Evolutionary conservation across 2,113 vertebrate species (phyloP), one percentile per base, ranked within the genome.

Genomic region (Morone chrysops): DNA sequence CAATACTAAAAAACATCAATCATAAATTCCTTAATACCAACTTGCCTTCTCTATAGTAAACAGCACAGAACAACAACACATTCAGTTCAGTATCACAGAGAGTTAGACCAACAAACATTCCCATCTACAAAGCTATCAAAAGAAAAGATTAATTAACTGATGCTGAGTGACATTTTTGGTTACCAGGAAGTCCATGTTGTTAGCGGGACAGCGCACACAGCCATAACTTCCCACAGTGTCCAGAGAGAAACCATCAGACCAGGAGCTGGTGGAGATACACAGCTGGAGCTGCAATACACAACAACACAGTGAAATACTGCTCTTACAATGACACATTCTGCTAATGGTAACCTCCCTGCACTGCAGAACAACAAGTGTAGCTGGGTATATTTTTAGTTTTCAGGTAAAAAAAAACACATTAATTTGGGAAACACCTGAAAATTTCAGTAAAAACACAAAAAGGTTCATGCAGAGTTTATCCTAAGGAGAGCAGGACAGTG

Each of bases 221-320:
- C 98, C 98, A 0, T 97, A 98, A 92, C 96, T 99, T 71, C 98
- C 98, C 7, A 99, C 97, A 0, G 98, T 97, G 87, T 99, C 98
- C 87, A 99, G 91, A 56, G 98, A 99, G 90, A 99, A 99, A 36
- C 96, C 85, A 3, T 75, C 96, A 4, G 98, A 99, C 97, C 97
- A 97, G 6, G 93, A 76, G 71, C 98, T 99, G 59, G 97, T 99
- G 7, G 98, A 99, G 89, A 99, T 93, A 85, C 97, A 96, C 62
- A 99, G 92, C 91, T 99, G 98, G 80, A 99, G 89, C 98, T 99
- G 88, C 8, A 70, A 85, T 43, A 50, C 9, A 63, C 13, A 72
- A 1, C n/a, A 63, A 65, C 17, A 60, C 31, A 36, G 4, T 22
- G 20, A 63, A 62, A 0, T 13, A 43, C 17, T 43, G 61, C 38